Base-by-base conservation (phyloP, 2,113 vertebrate genomes). In the Nanger granti region DNA sequence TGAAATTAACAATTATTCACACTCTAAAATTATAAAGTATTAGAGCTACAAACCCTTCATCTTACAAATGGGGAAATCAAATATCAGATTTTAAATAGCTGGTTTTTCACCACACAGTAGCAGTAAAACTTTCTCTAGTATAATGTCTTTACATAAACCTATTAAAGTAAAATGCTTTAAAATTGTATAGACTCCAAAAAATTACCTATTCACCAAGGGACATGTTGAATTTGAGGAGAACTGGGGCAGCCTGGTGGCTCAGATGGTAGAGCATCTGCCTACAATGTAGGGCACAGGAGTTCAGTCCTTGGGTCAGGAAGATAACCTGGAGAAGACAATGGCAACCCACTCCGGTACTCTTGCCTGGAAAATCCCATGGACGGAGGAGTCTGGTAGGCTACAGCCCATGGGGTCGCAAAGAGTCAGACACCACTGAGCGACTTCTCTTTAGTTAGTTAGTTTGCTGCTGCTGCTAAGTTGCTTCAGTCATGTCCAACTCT, bases 281-380 rank as follows among this genome's bases (percentile, higher is more conserved):
- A 41, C n/a, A 37, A 37, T 73, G n/a, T 0, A 0, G 66, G n/a
- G 11, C 66, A 22, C 66, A 0, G 18, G 34, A 10, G 20, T 73
- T 73, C n/a, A 41, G 3, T 73, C n/a, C 69, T 37, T 73, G 69
- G n/a, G n/a, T 73, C 20, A 5, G 3, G n/a, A 41, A 73, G 69
- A 73, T 73, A 5, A 10, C n/a, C n/a, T 7, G 10, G 69, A 73
- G 69, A 73, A 41, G n/a, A n/a, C 2, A 24, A 41, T 73, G n/a
- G n/a, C 69, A 73, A 1, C 69, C n/a, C 5, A 41, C n/a, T 37
- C n/a, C 5, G 24, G 69, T 73, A 73, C n/a, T 6, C 20, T 73
- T 73, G 69, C 20, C 20, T 24, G 20, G 69, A 73, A 73, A 73
- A 73, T 73, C 69, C 20, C 69, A 73, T 24, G n/a, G 69, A 73